Evolutionary conservation across 2,888 invertebrate species (phyloP).

Genomic region (Eristalis tenax): DNA sequence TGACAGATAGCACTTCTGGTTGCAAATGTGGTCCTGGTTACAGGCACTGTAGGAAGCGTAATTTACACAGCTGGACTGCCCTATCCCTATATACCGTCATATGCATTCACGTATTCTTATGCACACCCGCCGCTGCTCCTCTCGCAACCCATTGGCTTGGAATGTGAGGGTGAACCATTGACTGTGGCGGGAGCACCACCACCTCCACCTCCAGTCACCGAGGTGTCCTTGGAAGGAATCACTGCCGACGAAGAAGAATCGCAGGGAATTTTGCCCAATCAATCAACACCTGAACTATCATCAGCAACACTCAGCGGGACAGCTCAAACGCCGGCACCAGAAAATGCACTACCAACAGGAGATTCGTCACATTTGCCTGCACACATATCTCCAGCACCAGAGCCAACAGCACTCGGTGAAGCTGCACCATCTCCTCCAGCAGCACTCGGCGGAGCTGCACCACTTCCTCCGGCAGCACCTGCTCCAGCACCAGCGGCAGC

Average conservation of each 20-base stretch:
- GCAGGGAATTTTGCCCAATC: conserved; percentile 25
- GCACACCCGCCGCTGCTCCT: conserved; percentile 29
- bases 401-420: background rate
- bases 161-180: background rate
- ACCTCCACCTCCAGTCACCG: background rate
- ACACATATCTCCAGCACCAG: conserved; percentile 5
- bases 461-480: background rate
- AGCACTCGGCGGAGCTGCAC: background rate
- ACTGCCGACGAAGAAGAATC: conserved; percentile 13
- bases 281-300: conserved; percentile 38
- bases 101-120: conserved; percentile 60
- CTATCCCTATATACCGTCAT: conserved; percentile 45
- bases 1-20: conserved; percentile 31
- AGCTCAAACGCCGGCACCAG: background rate
- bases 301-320: conserved; percentile 22
- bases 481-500: background rate
- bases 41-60: conserved; percentile 13
- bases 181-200: background rate
- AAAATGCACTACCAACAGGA: background rate
- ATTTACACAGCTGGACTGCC: conserved; percentile 39
- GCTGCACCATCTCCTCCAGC: background rate
- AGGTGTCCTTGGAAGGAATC: conserved; percentile 7
- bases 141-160: conserved; percentile 13
- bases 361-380: background rate
- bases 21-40: conserved; percentile 25